Base-by-base conservation (phyloP, 2,797 vertebrate genomes). In the Mormyrops attenuatus region DNA sequence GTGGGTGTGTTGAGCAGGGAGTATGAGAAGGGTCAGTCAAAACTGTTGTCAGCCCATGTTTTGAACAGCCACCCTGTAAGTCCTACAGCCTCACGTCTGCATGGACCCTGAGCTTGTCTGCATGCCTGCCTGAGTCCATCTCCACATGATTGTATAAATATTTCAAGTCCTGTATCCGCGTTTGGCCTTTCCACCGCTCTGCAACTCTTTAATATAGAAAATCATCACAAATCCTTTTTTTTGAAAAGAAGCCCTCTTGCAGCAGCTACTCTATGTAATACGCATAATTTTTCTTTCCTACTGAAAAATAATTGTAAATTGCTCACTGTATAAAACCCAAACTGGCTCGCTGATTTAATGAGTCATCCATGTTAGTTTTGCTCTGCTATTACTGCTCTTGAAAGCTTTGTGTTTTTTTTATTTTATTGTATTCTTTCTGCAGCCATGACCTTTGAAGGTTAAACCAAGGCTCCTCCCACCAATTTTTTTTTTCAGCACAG, bases 341-440 rank as follows among this genome's bases (percentile, higher is more conserved):
- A 60, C 69, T n/a, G 52, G 6, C 84, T 55, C 55, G 69, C 52
- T 55, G 15, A 44, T 73, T 77, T 77, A 90, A 80, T 60, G 49
- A 73, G 66, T 49, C 44, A 20, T 30, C 20, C 20, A 1, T 8
- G 50, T 77, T 87, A 20, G 26, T 55, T 88, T 82, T 44, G 69
- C 13, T n/a, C 6, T 3, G 6, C n/a, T 52, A 34, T 53, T 82
- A 30, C 82, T 53, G 50, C 66, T 88, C 34, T 88, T 69, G n/a
- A 77, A 17, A 77, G 15, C 9, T 49, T 44, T 50, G 5, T 11
- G 50, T 60, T 73, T 91, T 91, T 91, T 20, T 89, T 88, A 87
- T 89, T 84, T 66, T 88, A 52, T 90, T 91, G 87, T 20, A 49
- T 88, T 69, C 87, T 69, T 82, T 89, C 30, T n/a, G 85, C 90